A percentile compares a stretch with the other conserved stretches of the same genome.
These are phyloP conservation scores for Ptychoptera albimana DNA, from an alignment of 2,888 invertebrate species.

Conservation along the genomic window DNA sequence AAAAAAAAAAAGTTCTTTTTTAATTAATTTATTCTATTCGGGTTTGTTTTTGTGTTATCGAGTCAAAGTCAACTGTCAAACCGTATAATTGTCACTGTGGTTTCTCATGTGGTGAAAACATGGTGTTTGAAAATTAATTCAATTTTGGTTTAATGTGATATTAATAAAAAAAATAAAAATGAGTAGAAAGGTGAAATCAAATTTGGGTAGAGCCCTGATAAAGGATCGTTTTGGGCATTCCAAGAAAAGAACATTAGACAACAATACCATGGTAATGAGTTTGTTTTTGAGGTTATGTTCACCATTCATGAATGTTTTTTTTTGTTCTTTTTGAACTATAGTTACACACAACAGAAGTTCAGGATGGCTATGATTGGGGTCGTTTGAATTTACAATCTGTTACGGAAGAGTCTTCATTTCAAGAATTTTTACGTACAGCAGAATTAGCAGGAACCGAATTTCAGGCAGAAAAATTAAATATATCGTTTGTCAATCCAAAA, in stretches of 20 bases:
- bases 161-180: conserved; percentile 29
- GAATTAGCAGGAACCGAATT: conserved; percentile 91
- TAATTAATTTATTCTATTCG: too few species aligned
- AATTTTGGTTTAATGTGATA: neutral
- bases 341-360: conserved; percentile 72
- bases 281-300: conserved; percentile 5
- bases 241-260: conserved; percentile 46
- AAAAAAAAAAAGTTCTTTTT: too few species aligned
- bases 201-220: conserved; percentile 52
- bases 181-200: conserved; percentile 55
- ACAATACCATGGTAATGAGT: conserved; percentile 52
- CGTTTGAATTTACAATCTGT: conserved; percentile 80
- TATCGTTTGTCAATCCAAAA: conserved; percentile 53
- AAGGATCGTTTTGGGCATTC: conserved; percentile 57
- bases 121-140: neutral
- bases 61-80: too few species aligned
- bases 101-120: neutral
- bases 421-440: conserved; percentile 91
- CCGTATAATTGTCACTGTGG: neutral
- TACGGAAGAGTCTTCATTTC: conserved; percentile 89
- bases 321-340: conserved; percentile 10
- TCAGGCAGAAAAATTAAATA: conserved; percentile 75
- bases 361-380: conserved; percentile 86
- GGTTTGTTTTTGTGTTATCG: too few species aligned
- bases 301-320: conserved; percentile 3